phyloP scores from a whole-genome alignment of 1,140 invertebrate species.

The Aricia agestis region DNA sequence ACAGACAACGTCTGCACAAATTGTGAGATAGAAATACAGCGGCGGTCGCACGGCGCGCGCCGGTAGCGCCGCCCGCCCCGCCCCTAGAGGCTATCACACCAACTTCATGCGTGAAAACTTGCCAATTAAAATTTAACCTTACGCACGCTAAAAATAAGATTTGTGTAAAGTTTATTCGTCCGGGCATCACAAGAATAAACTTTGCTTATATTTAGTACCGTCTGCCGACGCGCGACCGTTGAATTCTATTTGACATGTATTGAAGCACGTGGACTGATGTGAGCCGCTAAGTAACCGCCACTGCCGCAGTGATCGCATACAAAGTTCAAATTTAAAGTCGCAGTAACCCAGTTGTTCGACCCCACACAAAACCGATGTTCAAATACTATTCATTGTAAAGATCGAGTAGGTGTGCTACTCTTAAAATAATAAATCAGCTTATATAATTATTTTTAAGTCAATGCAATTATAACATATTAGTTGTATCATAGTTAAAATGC shows the following conservation, averaged over 20 bases:
- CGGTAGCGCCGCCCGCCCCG: background rate
- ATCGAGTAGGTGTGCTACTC: background rate
- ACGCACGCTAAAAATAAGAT: background rate
- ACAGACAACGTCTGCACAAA: background rate
- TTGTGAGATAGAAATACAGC: background rate
- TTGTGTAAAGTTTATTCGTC: background rate
- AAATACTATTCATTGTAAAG: background rate
- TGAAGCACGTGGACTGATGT: background rate
- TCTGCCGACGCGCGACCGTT: background rate
- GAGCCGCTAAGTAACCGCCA: background rate
- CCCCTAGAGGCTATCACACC: background rate
- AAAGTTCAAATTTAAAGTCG: background rate
- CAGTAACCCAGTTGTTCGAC: background rate
- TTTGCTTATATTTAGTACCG: background rate
- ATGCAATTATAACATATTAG: conserved; percentile 8
- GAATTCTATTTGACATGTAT: background rate
- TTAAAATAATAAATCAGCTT: background rate
- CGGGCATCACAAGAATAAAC: background rate
- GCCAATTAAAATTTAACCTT: background rate
- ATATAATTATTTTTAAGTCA: conserved; percentile 15
- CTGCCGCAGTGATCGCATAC: conserved; percentile 5
- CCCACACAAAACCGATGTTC: conserved; percentile 4
- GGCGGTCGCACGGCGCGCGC: background rate
- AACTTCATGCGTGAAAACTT: background rate
- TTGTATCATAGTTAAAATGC: conserved; percentile 11